These are phyloP conservation scores for Xenopus borealis DNA, from an alignment of 2,113 vertebrate species.

Conservation along the genomic window DNA sequence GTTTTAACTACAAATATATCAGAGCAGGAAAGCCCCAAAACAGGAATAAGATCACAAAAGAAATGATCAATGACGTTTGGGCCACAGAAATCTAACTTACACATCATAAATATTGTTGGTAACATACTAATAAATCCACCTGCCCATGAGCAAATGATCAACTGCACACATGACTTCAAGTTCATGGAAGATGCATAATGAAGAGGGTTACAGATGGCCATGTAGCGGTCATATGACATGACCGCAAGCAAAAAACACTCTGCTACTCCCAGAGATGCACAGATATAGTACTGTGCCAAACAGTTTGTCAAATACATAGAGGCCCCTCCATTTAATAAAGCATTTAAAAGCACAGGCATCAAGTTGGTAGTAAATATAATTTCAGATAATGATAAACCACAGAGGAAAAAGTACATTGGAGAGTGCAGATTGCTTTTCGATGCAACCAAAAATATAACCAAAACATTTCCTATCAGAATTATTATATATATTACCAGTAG, in stretches of 20 bases:
- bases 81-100: slow-evolving; percentile 23
- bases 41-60: slow-evolving; percentile 18
- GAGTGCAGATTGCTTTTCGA: neutral
- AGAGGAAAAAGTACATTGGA: slow-evolving; percentile 25
- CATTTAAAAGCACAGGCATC: slow-evolving; percentile 5
- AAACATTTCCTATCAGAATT: neutral
- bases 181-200: slow-evolving; percentile 11
- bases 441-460: slow-evolving; percentile 5
- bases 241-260: slow-evolving; percentile 11
- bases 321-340: neutral
- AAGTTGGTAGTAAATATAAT: slow-evolving; percentile 10
- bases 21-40: slow-evolving; percentile 48
- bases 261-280: slow-evolving; percentile 4
- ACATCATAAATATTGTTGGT: neutral
- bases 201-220: slow-evolving; percentile 24
- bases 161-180: neutral
- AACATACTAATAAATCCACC: slow-evolving; percentile 3
- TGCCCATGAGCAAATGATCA: neutral
- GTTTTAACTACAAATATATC: slow-evolving; percentile 40
- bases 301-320: neutral
- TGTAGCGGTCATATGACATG: slow-evolving; percentile 32
- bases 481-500: slow-evolving; percentile 23
- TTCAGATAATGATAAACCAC: slow-evolving; percentile 16
- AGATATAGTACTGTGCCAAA: slow-evolving; percentile 5
- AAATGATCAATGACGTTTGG: slow-evolving; percentile 4